phyloP scores from a whole-genome alignment of 2,113 vertebrate genomes.

The Seriola dumerili region DNA sequence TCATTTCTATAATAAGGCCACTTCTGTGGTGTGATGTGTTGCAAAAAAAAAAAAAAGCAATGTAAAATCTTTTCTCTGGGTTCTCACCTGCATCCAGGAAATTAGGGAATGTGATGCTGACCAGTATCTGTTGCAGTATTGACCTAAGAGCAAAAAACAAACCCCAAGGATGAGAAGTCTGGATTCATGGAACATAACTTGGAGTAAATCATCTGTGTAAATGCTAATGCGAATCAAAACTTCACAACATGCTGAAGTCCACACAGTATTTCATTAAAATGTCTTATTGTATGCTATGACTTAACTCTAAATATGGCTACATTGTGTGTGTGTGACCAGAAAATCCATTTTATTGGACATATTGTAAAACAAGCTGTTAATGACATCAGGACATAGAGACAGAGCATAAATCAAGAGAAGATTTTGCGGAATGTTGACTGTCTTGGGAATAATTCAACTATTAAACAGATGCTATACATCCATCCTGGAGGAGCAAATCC shows the following conservation, averaged over 20 bases:
- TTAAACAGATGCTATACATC: constrained; percentile 73
- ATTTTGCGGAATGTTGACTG: constrained; percentile 61
- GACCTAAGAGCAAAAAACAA: constrained; percentile 86
- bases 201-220: constrained; percentile 23
- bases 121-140: constrained; percentile 92
- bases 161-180: constrained; percentile 10
- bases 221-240: neutral
- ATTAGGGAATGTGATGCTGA: constrained; percentile 93
- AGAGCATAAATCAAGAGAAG: constrained; percentile 61
- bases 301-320: neutral
- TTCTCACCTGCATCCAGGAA: constrained; percentile 93
- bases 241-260: neutral
- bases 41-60: neutral
- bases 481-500: constrained; percentile 43
- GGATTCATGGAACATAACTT: constrained; percentile 29
- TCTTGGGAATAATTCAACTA: constrained; percentile 67
- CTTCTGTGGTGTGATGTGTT: neutral
- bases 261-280: neutral
- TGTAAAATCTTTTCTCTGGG: neutral
- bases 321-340: constrained; percentile 5
- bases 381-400: constrained; percentile 50
- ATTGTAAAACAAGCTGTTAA: constrained; percentile 60
- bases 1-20: neutral
- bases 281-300: neutral
- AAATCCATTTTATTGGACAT: constrained; percentile 36